Percentiles rank a stretch among this genome's conserved stretches.
Conservation (phyloP, 1,140 invertebrate species). For the Drosophila parvula region DNA sequence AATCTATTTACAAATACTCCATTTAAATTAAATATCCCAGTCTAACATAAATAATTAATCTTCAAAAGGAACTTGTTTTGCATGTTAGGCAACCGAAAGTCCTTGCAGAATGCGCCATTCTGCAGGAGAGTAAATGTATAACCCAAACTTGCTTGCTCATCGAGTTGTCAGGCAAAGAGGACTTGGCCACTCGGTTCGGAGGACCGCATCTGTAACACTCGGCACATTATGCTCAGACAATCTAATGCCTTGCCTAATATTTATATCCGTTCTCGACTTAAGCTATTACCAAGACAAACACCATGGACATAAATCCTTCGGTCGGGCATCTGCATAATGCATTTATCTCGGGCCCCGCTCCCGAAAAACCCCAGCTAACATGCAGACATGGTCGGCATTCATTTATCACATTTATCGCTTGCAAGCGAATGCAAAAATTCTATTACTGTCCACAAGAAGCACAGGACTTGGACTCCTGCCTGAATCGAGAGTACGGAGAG, state of each 20-base stretch:
- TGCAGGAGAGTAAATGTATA: conserved; percentile 22
- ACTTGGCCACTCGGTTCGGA: conserved; percentile 20
- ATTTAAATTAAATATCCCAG: background rate
- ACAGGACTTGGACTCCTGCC: conserved; percentile 20
- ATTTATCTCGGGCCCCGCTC: conserved; percentile 40
- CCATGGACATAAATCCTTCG: conserved; percentile 66
- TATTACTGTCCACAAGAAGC: conserved; percentile 60
- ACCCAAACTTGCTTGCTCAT: conserved; percentile 39
- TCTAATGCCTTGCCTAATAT: conserved; percentile 70
- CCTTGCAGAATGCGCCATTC: conserved; percentile 3
- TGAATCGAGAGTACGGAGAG: background rate
- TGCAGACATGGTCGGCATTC: conserved; percentile 56
- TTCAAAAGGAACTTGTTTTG: conserved; percentile 2
- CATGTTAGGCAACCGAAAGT: conserved; percentile 16
- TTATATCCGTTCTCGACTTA: conserved; percentile 71
- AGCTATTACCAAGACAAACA: conserved; percentile 76
- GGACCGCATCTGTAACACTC: conserved; percentile 39
- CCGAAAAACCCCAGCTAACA: conserved; percentile 24
- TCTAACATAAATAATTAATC: conserved; percentile 11
- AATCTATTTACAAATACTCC: background rate
- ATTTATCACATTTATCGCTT: conserved; percentile 80
- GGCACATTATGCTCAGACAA: conserved; percentile 50
- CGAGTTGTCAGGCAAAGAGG: conserved; percentile 31
- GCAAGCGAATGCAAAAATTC: conserved; percentile 76
- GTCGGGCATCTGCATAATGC: conserved; percentile 59